Conservation (phyloP, 2,888 invertebrate species). For the Pteria penguin region DNA sequence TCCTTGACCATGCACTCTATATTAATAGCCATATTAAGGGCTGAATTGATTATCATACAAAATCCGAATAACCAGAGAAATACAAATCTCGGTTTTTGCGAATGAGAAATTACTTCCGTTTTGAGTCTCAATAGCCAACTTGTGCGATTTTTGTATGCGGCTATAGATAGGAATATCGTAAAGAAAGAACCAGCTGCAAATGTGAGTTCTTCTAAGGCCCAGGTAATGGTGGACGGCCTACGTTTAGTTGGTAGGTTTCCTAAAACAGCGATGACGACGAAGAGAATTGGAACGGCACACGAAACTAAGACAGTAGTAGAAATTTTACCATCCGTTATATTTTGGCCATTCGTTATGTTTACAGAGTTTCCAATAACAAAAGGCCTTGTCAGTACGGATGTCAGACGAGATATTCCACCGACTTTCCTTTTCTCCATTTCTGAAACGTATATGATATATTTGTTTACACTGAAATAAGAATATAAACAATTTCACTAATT, state of each 20-base stretch:
- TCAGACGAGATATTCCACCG: too few species aligned
- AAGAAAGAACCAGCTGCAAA: neutral
- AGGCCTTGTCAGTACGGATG: too few species aligned
- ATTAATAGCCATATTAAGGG: slow-evolving; percentile 14
- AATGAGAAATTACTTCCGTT: neutral
- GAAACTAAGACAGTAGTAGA: neutral
- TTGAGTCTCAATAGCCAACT: neutral
- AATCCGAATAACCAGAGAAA: slow-evolving; percentile 24
- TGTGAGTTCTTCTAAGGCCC: slow-evolving; percentile 5
- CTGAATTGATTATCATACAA: slow-evolving; percentile 3
- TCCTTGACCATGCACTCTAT: slow-evolving; percentile 1
- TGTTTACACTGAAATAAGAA: too few species aligned
- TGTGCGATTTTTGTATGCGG: neutral
- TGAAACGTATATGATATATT: too few species aligned
- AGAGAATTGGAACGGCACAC: neutral
- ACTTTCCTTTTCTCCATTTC: too few species aligned
- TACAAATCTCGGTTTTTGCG: neutral
- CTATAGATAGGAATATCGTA: neutral
- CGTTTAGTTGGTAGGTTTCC: neutral
- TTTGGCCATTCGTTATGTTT: too few species aligned
- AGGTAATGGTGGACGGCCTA: neutral
- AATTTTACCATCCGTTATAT: slow-evolving; percentile 1
- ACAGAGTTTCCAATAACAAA: too few species aligned
- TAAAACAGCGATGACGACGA: slow-evolving; percentile 3
- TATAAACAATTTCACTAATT: too few species aligned